Conservation (phyloP, 1,140 invertebrate species). For the Neuroterus valhalla region DNA sequence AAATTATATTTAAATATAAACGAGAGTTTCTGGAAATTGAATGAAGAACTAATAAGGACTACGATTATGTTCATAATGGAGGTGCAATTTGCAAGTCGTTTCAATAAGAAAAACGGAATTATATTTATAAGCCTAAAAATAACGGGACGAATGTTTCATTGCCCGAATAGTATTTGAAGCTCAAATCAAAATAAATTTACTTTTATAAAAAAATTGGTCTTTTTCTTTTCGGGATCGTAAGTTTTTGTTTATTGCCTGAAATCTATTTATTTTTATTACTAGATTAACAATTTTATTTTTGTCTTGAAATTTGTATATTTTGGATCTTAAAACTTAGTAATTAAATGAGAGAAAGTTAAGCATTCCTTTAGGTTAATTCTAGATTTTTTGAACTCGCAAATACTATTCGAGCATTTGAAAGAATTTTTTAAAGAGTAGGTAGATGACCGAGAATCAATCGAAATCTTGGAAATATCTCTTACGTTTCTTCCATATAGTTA, state of each 20-base stretch:
- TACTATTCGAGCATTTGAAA: slow-evolving; percentile 8
- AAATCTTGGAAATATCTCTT: not conserved
- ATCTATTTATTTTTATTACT: slow-evolving; percentile 5
- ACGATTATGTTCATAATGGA: not conserved
- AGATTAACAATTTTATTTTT: slow-evolving; percentile 3
- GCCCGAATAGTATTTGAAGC: slow-evolving; percentile 28
- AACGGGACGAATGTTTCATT: slow-evolving; percentile 18
- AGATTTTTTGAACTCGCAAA: not conserved
- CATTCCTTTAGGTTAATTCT: too few species aligned
- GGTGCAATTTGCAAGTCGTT: slow-evolving; percentile 24
- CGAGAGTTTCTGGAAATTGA: not conserved
- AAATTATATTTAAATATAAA: slow-evolving; percentile 17
- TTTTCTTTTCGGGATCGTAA: not conserved
- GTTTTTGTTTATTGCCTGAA: not conserved
- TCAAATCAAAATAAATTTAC: slow-evolving; percentile 20
- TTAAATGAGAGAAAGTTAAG: too few species aligned
- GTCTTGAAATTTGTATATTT: too few species aligned
- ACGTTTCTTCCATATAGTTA: slow-evolving; percentile 9
- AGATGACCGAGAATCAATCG: not conserved
- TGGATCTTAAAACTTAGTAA: too few species aligned
- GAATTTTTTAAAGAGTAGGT: not conserved
- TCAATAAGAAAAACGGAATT: not conserved
- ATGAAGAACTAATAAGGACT: not conserved
- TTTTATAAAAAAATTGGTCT: slow-evolving; percentile 5
- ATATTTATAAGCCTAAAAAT: not conserved